Percentiles rank a stretch among this genome's conserved stretches.
Evolutionary conservation across 2,888 invertebrate species (phyloP).

Genomic region (Serripes groenlandicus): DNA sequence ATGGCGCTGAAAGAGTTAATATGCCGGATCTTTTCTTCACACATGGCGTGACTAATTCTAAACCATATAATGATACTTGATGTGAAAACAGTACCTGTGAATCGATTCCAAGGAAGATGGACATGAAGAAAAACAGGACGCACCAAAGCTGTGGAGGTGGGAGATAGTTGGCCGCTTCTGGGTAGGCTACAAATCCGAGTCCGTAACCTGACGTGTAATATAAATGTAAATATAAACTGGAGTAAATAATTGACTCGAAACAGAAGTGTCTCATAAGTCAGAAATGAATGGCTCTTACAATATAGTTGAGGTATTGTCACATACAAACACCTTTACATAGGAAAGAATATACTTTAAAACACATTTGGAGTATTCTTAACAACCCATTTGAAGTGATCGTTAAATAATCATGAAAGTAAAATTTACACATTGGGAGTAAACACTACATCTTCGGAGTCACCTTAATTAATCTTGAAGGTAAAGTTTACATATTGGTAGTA

Average conservation of each 20-base stretch:
- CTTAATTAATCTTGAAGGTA: too few species aligned
- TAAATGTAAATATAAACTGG: neutral
- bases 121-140: conserved; percentile 67
- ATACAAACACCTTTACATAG: neutral
- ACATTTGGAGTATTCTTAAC: too few species aligned
- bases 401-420: too few species aligned
- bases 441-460: too few species aligned
- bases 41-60: neutral
- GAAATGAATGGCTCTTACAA: neutral
- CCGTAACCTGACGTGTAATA: conserved; percentile 39
- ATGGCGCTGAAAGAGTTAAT: neutral
- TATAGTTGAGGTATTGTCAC: neutral
- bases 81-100: conserved; percentile 52
- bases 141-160: conserved; percentile 66
- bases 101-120: conserved; percentile 62
- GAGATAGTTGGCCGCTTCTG: conserved; percentile 65
- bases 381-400: too few species aligned
- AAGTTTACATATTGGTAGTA: too few species aligned
- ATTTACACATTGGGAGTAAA: too few species aligned
- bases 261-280: neutral
- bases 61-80: neutral
- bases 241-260: neutral
- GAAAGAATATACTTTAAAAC: neutral
- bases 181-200: conserved; percentile 60
- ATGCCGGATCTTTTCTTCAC: neutral